Conservation (phyloP, 2,888 invertebrate species). For the Harpagoxenus sublaevis region DNA sequence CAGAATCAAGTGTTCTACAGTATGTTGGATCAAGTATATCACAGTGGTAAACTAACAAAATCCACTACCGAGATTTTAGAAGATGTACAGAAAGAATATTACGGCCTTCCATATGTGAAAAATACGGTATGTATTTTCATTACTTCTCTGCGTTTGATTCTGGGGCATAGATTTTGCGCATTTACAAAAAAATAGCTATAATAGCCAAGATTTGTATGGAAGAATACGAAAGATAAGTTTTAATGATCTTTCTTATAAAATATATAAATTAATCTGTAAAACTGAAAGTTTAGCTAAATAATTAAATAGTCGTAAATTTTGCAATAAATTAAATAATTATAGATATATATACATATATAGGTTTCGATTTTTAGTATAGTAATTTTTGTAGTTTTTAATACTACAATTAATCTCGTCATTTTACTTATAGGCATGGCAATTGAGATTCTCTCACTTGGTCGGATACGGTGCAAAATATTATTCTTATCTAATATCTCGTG, state of each 20-base stretch:
- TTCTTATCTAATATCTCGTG: slow-evolving; percentile 97
- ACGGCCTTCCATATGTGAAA: slow-evolving; percentile 94
- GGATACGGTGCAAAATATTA: slow-evolving; percentile 99
- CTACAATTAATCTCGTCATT: background rate
- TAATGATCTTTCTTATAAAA: too few species aligned
- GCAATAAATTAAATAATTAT: too few species aligned
- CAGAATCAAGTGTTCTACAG: slow-evolving; percentile 97
- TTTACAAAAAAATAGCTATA: background rate
- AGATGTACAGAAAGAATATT: slow-evolving; percentile 93
- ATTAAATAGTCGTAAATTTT: too few species aligned
- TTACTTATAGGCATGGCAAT: slow-evolving; percentile 94
- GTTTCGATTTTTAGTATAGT: background rate
- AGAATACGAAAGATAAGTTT: background rate
- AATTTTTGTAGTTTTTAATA: slow-evolving; percentile 6
- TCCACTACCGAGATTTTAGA: slow-evolving; percentile 90
- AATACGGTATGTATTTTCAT: slow-evolving; percentile 90
- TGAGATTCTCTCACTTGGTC: slow-evolving; percentile 97
- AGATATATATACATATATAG: too few species aligned
- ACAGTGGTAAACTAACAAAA: slow-evolving; percentile 88
- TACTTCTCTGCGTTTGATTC: background rate
- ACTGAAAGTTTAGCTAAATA: too few species aligned
- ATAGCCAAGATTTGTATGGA: background rate
- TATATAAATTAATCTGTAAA: too few species aligned
- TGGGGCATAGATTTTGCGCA: background rate
- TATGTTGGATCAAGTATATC: slow-evolving; percentile 96